A percentile compares a stretch with the other conserved stretches of the same genome.
phyloP scores from a whole-genome alignment of 1,140 invertebrate genomes.

The Gonioctena quinquepunctata region DNA sequence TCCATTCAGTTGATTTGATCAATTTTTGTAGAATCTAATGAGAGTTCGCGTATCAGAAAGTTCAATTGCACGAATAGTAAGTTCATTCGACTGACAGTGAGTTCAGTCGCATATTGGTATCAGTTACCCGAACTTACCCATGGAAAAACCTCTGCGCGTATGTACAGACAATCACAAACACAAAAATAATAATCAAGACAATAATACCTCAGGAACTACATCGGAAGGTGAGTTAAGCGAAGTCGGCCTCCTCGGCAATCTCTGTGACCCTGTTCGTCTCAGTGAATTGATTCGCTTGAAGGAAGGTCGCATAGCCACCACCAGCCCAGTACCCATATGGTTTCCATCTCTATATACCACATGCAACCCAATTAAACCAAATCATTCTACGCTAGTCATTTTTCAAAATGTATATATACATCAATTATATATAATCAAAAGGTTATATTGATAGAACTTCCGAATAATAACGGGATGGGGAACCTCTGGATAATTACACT shows the following conservation, averaged over 20 bases:
- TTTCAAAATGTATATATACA: too few relatives aligned
- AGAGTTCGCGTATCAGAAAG: too few relatives aligned
- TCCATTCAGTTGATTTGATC: too few relatives aligned
- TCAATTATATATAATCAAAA: too few relatives aligned
- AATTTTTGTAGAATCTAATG: too few relatives aligned
- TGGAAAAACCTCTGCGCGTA: not conserved
- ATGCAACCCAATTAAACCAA: constrained; percentile 35
- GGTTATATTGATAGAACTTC: too few relatives aligned
- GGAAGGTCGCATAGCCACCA: constrained; percentile 50
- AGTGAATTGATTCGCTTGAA: constrained; percentile 51
- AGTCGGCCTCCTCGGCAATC: constrained; percentile 43
- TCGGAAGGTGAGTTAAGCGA: constrained; percentile 37
- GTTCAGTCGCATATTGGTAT: not conserved
- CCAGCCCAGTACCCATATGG: constrained; percentile 44
- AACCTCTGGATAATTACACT: too few relatives aligned
- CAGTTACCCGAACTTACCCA: not conserved
- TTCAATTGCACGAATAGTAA: not conserved
- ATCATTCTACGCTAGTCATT: not conserved
- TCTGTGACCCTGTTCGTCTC: constrained; percentile 39
- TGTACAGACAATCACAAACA: not conserved
- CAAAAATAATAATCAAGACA: not conserved
- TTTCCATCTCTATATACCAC: constrained; percentile 49
- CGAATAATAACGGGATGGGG: too few relatives aligned
- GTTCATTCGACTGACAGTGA: not conserved
- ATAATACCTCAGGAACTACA: constrained; percentile 35